Evolutionary conservation across 2,888 invertebrate species (phyloP), one percentile per base, ranked within the genome.

Genomic region (Rotaria sp.): DNA sequence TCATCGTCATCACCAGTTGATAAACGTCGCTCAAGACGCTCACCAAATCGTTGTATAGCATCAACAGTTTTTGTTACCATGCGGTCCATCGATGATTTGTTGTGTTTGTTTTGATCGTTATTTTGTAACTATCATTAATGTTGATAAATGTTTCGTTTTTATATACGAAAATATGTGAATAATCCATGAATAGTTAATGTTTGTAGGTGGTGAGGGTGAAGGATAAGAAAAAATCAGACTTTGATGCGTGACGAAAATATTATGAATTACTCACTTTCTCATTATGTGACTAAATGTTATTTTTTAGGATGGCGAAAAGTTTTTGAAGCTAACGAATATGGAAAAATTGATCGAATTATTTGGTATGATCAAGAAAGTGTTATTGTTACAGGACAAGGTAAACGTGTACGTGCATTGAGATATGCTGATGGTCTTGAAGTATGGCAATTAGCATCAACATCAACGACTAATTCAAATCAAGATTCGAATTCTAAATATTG

Each of bases 241-340:
- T 18, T 67, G n/a, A 67, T 67, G 67, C 67, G 67, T 67, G 67
- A 67, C 67, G 35, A 67, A 30, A n/a, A 35, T 35, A 21, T 21
- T 38, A 2, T 18, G 0, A 1, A 67, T 67, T 67, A 67, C 18
- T 67, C 67, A 67, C 18, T 21, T 67, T 67, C 21, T 35, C 5
- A 18, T 35, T 5, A 67, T 67, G 18, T 5, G 11, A 35, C 13
- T 67, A 13, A 15, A 41, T 80, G 0, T n/a, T 80, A 15, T n/a
- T 45, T 80, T 80, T 21, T 80, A 86, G 85, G 55, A 13, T 86
- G 86, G 86, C 48, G 86, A 59, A 85, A 85, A 50, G 85, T 86
- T 18, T 86, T 86, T 30, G 86, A 86, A 86, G n/a, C 35, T 30
- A 59, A 84, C 24, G 50, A 48, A 21, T n/a, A 35, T 57, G 86